Percentiles rank a stretch among this genome's conserved stretches.
phyloP scores from a whole-genome alignment of 2,113 vertebrate species.

The Rhegmatorhina hoffmannsi region DNA sequence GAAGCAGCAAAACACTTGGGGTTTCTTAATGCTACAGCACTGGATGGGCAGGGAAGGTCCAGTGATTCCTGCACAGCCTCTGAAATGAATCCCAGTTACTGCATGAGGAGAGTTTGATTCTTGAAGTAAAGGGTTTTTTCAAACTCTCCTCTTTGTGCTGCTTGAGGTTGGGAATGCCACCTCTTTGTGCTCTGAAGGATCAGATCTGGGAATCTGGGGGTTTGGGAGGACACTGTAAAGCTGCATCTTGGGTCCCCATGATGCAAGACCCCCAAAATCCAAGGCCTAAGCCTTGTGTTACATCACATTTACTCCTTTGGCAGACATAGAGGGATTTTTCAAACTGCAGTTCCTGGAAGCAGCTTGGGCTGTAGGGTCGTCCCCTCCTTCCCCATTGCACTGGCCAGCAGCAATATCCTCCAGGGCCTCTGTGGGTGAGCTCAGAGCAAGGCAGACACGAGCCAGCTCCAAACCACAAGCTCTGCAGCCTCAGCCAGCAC shows the following conservation, averaged over 20 bases:
- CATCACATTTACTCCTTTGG: neutral
- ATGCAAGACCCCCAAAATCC: neutral
- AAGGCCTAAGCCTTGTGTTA: fast-evolving
- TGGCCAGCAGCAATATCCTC: neutral
- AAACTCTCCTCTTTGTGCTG: neutral
- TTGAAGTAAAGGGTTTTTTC: neutral
- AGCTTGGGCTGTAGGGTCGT: neutral
- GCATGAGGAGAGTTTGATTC: fast-evolving
- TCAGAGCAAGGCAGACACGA: neutral
- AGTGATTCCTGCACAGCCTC: neutral
- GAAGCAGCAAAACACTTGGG: neutral
- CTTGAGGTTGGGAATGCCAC: neutral
- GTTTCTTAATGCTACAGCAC: neutral
- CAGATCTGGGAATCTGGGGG: neutral
- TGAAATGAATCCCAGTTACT: neutral
- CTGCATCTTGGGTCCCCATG: neutral
- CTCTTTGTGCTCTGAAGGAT: neutral
- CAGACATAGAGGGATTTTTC: fast-evolving
- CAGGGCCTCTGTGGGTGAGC: neutral
- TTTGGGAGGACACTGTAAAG: neutral
- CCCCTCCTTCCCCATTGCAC: neutral
- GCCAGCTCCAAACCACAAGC: neutral
- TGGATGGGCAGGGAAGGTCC: neutral
- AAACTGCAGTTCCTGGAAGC: neutral
- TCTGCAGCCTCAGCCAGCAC: neutral